Conservation (phyloP, 2,888 invertebrate genomes). For the Drosophila recens region DNA sequence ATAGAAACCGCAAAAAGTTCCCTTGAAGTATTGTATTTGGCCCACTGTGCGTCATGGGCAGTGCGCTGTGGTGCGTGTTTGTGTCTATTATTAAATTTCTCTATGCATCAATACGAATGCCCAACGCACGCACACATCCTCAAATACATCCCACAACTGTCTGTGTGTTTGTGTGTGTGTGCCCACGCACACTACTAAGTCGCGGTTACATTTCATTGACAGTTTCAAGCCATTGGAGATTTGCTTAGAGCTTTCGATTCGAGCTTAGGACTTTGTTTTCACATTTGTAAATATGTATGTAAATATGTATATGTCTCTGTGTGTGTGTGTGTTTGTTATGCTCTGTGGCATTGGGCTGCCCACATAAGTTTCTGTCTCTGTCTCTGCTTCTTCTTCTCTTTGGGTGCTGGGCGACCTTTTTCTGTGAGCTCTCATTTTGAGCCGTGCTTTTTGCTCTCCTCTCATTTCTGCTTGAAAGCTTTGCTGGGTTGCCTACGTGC, state of each 20-base stretch:
- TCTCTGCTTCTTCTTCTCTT: slow-evolving; percentile 1
- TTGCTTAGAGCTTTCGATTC: slow-evolving; percentile 34
- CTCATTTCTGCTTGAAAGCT: slow-evolving; percentile 21
- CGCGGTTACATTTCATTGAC: slow-evolving; percentile 66
- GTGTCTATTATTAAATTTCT: slow-evolving; percentile 72
- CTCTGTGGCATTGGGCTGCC: slow-evolving; percentile 69
- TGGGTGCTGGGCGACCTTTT: slow-evolving; percentile 65
- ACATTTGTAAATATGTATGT: slow-evolving; percentile 11
- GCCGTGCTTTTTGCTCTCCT: slow-evolving; percentile 59
- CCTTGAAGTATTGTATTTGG: slow-evolving; percentile 12
- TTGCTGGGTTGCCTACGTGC: slow-evolving; percentile 70
- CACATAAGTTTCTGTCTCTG: slow-evolving; percentile 34
- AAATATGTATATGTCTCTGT: background rate
- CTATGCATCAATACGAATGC: slow-evolving; percentile 51
- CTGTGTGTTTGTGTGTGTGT: slow-evolving; percentile 26
- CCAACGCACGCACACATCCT: slow-evolving; percentile 31
- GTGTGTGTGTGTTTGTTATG: slow-evolving; percentile 21
- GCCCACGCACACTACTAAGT: slow-evolving; percentile 43
- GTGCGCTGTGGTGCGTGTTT: slow-evolving; percentile 38
- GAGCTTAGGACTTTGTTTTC: slow-evolving; percentile 55
- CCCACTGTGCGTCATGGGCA: slow-evolving; percentile 43
- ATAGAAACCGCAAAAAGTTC: slow-evolving; percentile 4
- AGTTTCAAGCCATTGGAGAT: slow-evolving; percentile 46
- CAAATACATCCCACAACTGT: slow-evolving; percentile 8
- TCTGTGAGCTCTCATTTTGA: slow-evolving; percentile 42